Conservation (phyloP, 1,140 invertebrate species). For the Leptonema lineaticorne region DNA sequence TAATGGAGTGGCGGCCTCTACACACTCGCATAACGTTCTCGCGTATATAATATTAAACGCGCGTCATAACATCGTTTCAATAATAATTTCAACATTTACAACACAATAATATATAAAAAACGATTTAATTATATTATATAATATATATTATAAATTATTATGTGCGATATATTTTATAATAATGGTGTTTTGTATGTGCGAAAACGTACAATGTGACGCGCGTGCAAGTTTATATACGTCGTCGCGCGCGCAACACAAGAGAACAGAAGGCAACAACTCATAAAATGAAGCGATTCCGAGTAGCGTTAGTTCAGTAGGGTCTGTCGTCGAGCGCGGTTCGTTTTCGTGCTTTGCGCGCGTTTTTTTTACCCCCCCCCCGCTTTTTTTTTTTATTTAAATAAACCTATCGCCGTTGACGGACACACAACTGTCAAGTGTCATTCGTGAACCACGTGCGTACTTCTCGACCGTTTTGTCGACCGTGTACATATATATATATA, state of each 20-base stretch:
- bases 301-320: conserved; percentile 53
- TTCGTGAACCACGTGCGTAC: not conserved
- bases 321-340: conserved; percentile 49
- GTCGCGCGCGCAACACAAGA: conserved; percentile 32
- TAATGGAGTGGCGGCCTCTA: conserved; percentile 58
- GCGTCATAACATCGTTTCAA: conserved; percentile 13
- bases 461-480: not conserved
- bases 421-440: not conserved
- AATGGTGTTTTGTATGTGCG: too few species aligned
- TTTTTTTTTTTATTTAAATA: too few species aligned
- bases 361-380: too few species aligned
- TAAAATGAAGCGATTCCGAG: conserved; percentile 61
- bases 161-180: too few species aligned
- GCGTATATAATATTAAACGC: conserved; percentile 5
- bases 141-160: too few species aligned
- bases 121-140: too few species aligned
- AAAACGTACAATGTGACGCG: conserved; percentile 36
- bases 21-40: conserved; percentile 55
- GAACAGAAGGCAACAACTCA: conserved; percentile 60
- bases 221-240: conserved; percentile 45
- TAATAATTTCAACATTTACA: not conserved
- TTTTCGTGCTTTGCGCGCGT: conserved; percentile 40
- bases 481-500: too few species aligned
- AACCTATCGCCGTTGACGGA: not conserved
- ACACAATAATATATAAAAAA: not conserved